Evolutionary conservation across 2,888 invertebrate species (phyloP), one percentile per base, ranked within the genome.

Genomic region (Bhutanitis thaidina): DNA sequence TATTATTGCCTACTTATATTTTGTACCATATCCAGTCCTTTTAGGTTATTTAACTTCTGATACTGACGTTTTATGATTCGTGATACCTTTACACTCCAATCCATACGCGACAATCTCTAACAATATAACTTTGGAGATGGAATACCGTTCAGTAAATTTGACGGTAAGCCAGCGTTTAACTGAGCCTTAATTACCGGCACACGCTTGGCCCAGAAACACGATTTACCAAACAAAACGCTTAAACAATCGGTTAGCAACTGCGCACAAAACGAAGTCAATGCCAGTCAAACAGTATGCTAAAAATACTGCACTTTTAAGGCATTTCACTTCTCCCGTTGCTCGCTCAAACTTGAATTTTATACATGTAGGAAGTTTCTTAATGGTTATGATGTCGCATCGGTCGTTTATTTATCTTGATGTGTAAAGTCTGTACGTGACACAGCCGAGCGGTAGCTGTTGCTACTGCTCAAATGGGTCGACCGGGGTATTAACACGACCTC

Each of bases 221-320:
- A 32, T 43, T 43, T 43, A 43, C 46, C 41, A 47, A 52, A 52
- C 40, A 51, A 13, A 45, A 35, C 25, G 27, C 13, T 15, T 20
- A 30, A 43, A 49, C 41, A 45, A 37, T 29, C 45, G 9, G 14
- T 10, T 40, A 32, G 20, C 5, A 4, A 12, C 7, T 5, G 14
- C 41, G 7, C n/a, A 5, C n/a, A n/a, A n/a, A 34, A 8, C 1
- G 1, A 14, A 36, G 27, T 43, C 43, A 43, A 49, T 43, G 50
- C 35, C 34, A 30, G 32, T 27, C 43, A 38, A 43, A 44, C 50
- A 39, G 16, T 34, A 29, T 14, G 30, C 34, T 32, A 39, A 44
- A 39, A 50, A 44, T 44, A 44, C 39, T 40, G 34, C 25, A 27
- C 13, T 10, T 15, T 34, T 27, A 15, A 25, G 15, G 27, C 27